phyloP scores from a whole-genome alignment of 2,113 vertebrate genomes.

The Cynocephalus volans region DNA sequence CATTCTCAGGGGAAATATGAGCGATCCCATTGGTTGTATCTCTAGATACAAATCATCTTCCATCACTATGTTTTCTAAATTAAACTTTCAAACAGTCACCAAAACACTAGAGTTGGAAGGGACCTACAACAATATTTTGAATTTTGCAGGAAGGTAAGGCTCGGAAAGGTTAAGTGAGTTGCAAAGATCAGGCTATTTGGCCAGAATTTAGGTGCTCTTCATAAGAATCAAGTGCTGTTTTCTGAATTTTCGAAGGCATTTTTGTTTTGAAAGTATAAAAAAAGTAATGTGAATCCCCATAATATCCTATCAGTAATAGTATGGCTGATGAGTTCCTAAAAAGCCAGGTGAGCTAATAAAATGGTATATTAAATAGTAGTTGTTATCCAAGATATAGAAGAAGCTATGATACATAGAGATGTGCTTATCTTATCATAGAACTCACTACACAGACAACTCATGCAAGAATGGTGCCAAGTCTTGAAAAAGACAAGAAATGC shows the following conservation, averaged over 20 bases:
- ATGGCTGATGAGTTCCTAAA: background rate
- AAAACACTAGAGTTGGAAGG: background rate
- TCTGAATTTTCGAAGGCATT: background rate
- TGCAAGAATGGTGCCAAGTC: background rate
- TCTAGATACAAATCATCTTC: background rate
- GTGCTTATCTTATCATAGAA: background rate
- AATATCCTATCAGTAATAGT: accelerated
- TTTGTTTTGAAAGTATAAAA: background rate
- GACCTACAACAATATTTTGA: background rate
- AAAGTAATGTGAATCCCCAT: accelerated
- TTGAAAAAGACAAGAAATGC: no score
- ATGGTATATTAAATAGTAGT: background rate
- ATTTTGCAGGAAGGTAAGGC: background rate
- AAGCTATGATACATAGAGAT: background rate
- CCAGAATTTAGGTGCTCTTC: background rate
- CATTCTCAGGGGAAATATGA: background rate
- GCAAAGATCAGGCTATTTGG: background rate
- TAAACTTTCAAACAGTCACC: background rate
- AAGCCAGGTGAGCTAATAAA: background rate
- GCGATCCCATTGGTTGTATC: background rate
- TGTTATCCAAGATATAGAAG: background rate
- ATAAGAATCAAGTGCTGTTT: background rate
- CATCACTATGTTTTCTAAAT: background rate
- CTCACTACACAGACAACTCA: background rate
- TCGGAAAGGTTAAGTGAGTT: background rate